phyloP scores from a whole-genome alignment of 2,888 invertebrate species.

The Drosophila prostipennis region DNA sequence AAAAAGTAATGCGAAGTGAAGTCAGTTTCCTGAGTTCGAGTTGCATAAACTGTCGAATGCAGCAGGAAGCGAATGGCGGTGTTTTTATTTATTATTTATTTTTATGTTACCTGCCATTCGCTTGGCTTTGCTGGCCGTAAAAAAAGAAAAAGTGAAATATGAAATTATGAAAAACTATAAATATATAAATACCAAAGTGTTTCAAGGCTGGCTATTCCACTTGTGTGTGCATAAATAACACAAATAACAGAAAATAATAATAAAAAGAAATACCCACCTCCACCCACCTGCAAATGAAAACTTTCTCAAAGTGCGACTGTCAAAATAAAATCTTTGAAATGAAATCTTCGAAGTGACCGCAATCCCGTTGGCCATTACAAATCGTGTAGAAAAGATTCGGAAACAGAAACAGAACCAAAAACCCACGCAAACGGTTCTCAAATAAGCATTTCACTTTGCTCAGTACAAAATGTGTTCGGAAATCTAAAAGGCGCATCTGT shows the following conservation, averaged over 20 bases:
- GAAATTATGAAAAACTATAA: slow-evolving; percentile 35
- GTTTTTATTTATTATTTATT: slow-evolving; percentile 26
- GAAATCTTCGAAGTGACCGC: slow-evolving; percentile 53
- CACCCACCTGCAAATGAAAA: slow-evolving; percentile 26
- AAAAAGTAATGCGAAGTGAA: slow-evolving; percentile 72
- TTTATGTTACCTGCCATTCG: slow-evolving; percentile 17
- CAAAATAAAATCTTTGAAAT: slow-evolving; percentile 38
- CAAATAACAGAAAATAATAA: neutral
- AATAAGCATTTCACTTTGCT: slow-evolving; percentile 44
- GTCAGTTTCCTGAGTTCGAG: slow-evolving; percentile 66
- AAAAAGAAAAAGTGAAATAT: slow-evolving; percentile 23
- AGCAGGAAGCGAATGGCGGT: slow-evolving; percentile 65
- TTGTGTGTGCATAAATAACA: slow-evolving; percentile 19
- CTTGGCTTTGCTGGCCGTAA: neutral
- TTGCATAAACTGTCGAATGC: slow-evolving; percentile 75
- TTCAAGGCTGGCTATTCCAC: slow-evolving; percentile 63
- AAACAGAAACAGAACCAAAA: slow-evolving; percentile 27
- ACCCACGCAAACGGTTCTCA: slow-evolving; percentile 46
- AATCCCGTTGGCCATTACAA: slow-evolving; percentile 51
- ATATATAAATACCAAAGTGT: slow-evolving; percentile 53
- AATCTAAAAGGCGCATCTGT: slow-evolving; percentile 28
- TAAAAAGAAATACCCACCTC: slow-evolving; percentile 11
- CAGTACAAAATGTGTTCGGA: slow-evolving; percentile 18
- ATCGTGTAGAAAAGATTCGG: slow-evolving; percentile 26
- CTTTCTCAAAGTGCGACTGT: slow-evolving; percentile 50